Evolutionary conservation across 92 coral and sea anemone genomes (phyloP).

Genomic region (Epizoanthus illoricatus): DNA sequence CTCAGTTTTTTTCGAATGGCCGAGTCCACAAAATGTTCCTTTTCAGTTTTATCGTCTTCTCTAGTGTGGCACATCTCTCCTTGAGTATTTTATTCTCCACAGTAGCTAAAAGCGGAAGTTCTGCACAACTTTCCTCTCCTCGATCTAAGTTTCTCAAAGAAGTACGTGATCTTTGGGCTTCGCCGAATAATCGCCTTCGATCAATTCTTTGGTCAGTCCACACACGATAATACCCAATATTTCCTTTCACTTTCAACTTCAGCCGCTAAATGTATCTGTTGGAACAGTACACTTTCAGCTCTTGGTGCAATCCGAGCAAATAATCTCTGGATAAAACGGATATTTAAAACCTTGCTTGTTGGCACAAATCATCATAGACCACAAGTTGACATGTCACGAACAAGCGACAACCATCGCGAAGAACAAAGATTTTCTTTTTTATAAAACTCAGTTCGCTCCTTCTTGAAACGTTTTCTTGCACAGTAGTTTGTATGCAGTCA

Average conservation of each 20-base stretch:
- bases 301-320: constrained; percentile 1
- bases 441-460: background rate
- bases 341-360: constrained; percentile 5
- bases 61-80: constrained; percentile 61
- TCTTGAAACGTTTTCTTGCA: background rate
- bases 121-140: background rate
- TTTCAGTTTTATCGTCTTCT: constrained; percentile 61
- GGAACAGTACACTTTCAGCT: background rate
- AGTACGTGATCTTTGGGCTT: constrained; percentile 20
- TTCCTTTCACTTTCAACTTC: background rate
- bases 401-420: too few relatives aligned
- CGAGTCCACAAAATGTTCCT: constrained; percentile 70
- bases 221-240: background rate
- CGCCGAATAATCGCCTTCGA: constrained; percentile 13
- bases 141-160: background rate
- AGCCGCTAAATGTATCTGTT: background rate
- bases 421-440: background rate
- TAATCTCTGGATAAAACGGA: background rate
- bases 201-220: background rate
- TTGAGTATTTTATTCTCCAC: background rate
- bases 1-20: constrained; percentile 85
- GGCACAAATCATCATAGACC: constrained; percentile 4
- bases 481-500: background rate
- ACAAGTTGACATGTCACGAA: too few relatives aligned
- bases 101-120: constrained; percentile 9